phyloP scores from a whole-genome alignment of 2,888 invertebrate species.

The Petrophora chlorosata region DNA sequence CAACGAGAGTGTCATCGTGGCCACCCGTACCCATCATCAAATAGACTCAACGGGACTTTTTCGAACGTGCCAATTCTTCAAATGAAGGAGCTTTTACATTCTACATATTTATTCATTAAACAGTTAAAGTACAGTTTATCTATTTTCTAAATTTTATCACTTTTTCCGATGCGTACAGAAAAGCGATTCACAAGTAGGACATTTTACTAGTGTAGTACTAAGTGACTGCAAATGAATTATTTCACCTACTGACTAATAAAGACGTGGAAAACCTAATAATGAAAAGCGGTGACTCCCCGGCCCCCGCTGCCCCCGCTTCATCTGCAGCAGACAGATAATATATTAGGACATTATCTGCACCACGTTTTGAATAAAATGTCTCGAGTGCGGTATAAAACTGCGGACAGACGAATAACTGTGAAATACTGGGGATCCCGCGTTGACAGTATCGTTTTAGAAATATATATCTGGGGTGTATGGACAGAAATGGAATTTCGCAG shows the following conservation, averaged over 20 bases:
- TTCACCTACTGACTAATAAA: slow-evolving; percentile 7
- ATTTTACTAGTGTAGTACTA: too few relatives aligned
- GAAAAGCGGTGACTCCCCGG: slow-evolving; percentile 19
- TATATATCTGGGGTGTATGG: slow-evolving; percentile 3
- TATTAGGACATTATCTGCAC: slow-evolving; percentile 31
- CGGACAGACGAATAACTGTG: slow-evolving; percentile 30
- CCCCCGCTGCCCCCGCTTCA: slow-evolving; percentile 24
- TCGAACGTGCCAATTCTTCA: neutral
- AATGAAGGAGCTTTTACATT: neutral
- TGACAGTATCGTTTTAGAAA: slow-evolving; percentile 28
- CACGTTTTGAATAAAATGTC: slow-evolving; percentile 18
- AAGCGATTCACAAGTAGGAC: too few relatives aligned
- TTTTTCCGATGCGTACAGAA: too few relatives aligned
- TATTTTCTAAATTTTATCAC: too few relatives aligned
- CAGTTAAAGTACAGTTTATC: too few relatives aligned
- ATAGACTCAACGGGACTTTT: too few relatives aligned
- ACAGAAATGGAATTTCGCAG: slow-evolving; percentile 17
- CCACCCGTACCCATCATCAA: too few relatives aligned
- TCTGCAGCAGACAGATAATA: slow-evolving; percentile 26
- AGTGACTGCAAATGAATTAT: slow-evolving; percentile 5
- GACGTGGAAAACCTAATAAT: slow-evolving; percentile 2
- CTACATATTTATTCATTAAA: neutral
- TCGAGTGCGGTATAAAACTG: slow-evolving; percentile 25
- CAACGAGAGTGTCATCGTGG: too few relatives aligned
- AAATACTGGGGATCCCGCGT: slow-evolving; percentile 27